Base-by-base conservation (phyloP, 2,888 invertebrate genomes). In the Mactromeris polynyma region DNA sequence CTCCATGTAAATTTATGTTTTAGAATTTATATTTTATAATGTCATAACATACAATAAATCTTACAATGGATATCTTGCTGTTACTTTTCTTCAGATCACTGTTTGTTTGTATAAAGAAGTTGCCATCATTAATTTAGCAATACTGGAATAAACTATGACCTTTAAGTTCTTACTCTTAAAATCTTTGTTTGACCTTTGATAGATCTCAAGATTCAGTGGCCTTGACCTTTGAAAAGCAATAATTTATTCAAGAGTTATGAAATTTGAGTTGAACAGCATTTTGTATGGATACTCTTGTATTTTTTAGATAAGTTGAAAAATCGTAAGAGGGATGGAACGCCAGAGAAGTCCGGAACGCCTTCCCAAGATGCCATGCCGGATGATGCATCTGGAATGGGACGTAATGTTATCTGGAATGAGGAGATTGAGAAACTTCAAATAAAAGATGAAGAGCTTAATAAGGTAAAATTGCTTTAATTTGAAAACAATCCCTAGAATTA, bases 381-480 rank as follows among this genome's bases (percentile, higher is more conserved):
- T 79, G 95, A 95, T 36, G 90, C 86, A 85, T 77, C 79, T 26
- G 92, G 93, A 21, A 93, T 93, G 14, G 89, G 93, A 0, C 92
- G 94, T 40, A 94, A 95, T 87, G 95, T 96, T 84, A 95, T 96
- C 86, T 96, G 96, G 94, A 95, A 96, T 87, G 96, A 96, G 83
- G 96, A 96, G 88, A 96, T 96, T 82, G 96, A 95, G 51, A 94
- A 94, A 51, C 93, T 96, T 31, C 95, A 95, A 87, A 96, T 96
- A 81, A 96, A 96, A 85, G 91, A 94, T n/a, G 96, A 96, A 46
- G 96, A 96, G 40, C 94, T 96, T n/a, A 89, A 91, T 58, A 96
- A 96, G 94, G 96, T 96, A 86, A 80, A 84, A 54, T 46, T 14
- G 11, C 46, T 11, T 46, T 46, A 17, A 17, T 46, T 46, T 46